Evolutionary conservation across 2,113 vertebrate species (phyloP), one percentile per base, ranked within the genome.

Genomic region (Lophochroa leadbeateri): DNA sequence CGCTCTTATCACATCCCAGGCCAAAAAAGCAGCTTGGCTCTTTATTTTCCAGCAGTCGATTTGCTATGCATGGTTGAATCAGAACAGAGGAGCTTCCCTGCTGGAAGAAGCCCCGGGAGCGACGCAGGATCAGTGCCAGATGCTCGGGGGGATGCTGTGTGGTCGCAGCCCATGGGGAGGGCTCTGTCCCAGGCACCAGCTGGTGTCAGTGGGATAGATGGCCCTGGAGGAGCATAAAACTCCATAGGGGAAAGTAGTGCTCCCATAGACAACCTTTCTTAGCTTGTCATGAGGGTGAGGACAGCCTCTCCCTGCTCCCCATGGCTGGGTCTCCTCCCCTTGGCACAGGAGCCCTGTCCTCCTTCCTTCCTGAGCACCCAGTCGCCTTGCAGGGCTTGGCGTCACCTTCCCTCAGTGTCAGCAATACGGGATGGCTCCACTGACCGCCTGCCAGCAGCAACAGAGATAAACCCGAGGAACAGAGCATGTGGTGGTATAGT

Each of bases 11-110:
- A 4, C 60, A 83, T 43, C 80, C 76, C 1, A 2, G 93, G 86
- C 92, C 92, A 86, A 95, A 95, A 86, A 92, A 93, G 90, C 95
- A 97, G 91, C 94, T 91, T 84, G 88, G 91, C 74, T 95, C 65
- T 94, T 86, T 93, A 37, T 94, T 87, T 86, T 37, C 69, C 86
- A 71, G 95, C 65, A 75, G 77, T 17, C 75, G 86, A 88, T 96
- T 94, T 88, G 49, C 78, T 82, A 86, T 69, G 94, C 96, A 69
- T 84, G 90, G 92, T 19, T 87, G 94, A 85, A 33, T 52, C 28
- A 25, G 83, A 96, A 93, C 83, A 94, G 80, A 89, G 81, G 81
- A 71, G n/a, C 61, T 72, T 92, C 67, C 91, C 95, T 41, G 86
- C 81, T 92, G 92, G 86, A 86, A 57, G 74, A 91, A 78, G 93